A percentile compares a stretch with the other conserved stretches of the same genome.
Conservation (phyloP, 2,888 invertebrate species). For the Lasiommata megera region DNA sequence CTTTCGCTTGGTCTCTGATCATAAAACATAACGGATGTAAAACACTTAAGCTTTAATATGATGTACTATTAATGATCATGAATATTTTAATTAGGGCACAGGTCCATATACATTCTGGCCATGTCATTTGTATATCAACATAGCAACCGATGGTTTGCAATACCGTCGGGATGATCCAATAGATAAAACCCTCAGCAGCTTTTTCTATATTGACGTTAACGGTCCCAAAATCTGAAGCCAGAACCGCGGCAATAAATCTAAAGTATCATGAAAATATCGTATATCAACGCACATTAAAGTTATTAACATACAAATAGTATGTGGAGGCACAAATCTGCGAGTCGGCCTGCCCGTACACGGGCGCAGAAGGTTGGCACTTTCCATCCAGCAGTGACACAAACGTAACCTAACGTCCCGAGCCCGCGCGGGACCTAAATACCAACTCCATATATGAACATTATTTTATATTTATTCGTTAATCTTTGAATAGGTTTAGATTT, state of each 20-base stretch:
- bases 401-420: conserved; percentile 6
- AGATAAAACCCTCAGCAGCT: not conserved
- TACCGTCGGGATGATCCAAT: not conserved
- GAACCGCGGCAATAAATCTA: not conserved
- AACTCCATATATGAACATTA: conserved; percentile 13
- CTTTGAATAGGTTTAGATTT: not conserved
- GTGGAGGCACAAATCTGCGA: conserved; percentile 12
- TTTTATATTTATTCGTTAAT: conserved; percentile 4
- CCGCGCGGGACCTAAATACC: conserved; percentile 23
- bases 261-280: not conserved
- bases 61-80: too few relatives aligned
- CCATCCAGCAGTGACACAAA: conserved; percentile 19
- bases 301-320: conserved; percentile 8
- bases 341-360: conserved; percentile 7
- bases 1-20: too few relatives aligned
- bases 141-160: too few relatives aligned
- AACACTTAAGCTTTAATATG: too few relatives aligned
- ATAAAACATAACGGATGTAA: too few relatives aligned
- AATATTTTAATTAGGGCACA: too few relatives aligned
- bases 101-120: too few relatives aligned
- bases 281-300: not conserved
- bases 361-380: conserved; percentile 21
- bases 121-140: too few relatives aligned
- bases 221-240: not conserved
- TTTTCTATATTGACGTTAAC: not conserved